These are phyloP conservation scores for Mionectes olivaceus DNA, from an alignment of 2,797 vertebrate species.

Conservation along the genomic window DNA sequence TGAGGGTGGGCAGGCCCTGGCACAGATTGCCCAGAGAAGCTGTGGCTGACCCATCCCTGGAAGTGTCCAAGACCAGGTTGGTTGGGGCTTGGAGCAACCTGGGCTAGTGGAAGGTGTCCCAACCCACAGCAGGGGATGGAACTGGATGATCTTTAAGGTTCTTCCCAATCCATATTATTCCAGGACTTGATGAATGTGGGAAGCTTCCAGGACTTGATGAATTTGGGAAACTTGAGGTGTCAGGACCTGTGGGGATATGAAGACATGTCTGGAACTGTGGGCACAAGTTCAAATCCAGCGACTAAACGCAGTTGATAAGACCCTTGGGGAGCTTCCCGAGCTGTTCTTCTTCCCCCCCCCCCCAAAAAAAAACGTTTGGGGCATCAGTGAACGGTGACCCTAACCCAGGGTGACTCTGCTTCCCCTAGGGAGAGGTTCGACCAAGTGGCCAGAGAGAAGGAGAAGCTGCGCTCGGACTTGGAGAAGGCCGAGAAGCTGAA, in stretches of 20 bases:
- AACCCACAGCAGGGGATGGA: rapidly evolving
- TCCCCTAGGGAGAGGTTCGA: constrained; percentile 86
- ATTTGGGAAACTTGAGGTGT: background rate
- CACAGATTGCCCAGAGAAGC: background rate
- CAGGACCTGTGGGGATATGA: too few relatives aligned
- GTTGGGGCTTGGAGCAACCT: rapidly evolving
- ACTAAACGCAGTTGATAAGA: background rate
- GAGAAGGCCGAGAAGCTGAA: constrained; percentile 93
- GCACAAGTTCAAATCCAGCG: background rate
- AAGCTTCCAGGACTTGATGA: too few relatives aligned
- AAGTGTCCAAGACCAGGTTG: rapidly evolving
- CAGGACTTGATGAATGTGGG: rapidly evolving
- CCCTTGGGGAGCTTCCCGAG: background rate
- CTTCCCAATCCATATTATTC: background rate
- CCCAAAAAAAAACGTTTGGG: background rate
- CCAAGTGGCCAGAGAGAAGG: constrained; percentile 89
- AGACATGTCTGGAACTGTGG: background rate
- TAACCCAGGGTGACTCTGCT: background rate
- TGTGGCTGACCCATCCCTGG: background rate
- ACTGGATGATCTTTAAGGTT: rapidly evolving
- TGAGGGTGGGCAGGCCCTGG: rapidly evolving
- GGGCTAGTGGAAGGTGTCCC: rapidly evolving
- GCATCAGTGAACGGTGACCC: background rate
- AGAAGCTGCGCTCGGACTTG: constrained; percentile 89
- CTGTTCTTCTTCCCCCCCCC: background rate